Conservation (phyloP, 2,888 invertebrate species). For the Epistrophella euchroma region DNA sequence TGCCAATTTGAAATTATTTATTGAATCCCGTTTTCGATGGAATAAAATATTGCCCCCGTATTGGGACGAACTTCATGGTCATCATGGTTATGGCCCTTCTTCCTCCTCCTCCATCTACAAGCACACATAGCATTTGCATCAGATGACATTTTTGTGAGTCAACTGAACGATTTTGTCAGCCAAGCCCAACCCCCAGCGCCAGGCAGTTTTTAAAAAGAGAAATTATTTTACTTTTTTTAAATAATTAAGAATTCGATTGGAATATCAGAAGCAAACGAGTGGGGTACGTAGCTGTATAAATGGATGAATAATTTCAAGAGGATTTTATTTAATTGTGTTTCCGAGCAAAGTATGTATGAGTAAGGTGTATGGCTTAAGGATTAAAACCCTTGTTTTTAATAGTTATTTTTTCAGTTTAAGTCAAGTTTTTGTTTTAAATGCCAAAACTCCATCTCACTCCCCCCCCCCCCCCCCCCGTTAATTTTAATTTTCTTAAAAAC, state of each 20-base stretch:
- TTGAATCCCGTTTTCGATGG: slow-evolving; percentile 51
- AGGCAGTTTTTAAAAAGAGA: slow-evolving; percentile 8
- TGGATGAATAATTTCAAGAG: neutral
- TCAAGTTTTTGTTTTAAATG: too few species aligned
- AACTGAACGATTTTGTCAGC: slow-evolving; percentile 2
- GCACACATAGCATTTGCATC: slow-evolving; percentile 35
- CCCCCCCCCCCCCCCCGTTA: too few species aligned
- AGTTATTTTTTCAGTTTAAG: too few species aligned
- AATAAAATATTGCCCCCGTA: slow-evolving; percentile 17
- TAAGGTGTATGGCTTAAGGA: too few species aligned
- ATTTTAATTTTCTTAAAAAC: too few species aligned
- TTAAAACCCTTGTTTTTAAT: too few species aligned
- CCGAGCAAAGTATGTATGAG: neutral
- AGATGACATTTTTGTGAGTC: slow-evolving; percentile 49
- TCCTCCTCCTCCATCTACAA: neutral
- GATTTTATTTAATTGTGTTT: slow-evolving; percentile 4
- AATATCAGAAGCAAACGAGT: neutral
- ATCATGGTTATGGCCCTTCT: neutral
- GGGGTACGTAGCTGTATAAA: neutral
- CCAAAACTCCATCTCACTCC: too few species aligned
- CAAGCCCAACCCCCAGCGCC: neutral
- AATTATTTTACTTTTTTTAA: slow-evolving; percentile 22
- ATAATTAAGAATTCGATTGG: slow-evolving; percentile 60
- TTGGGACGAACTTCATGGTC: neutral
- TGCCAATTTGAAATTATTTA: slow-evolving; percentile 70